Percentiles rank a stretch among this genome's conserved stretches.
Evolutionary conservation across 2,113 vertebrate species (phyloP).

Genomic region (Lepus americanus): DNA sequence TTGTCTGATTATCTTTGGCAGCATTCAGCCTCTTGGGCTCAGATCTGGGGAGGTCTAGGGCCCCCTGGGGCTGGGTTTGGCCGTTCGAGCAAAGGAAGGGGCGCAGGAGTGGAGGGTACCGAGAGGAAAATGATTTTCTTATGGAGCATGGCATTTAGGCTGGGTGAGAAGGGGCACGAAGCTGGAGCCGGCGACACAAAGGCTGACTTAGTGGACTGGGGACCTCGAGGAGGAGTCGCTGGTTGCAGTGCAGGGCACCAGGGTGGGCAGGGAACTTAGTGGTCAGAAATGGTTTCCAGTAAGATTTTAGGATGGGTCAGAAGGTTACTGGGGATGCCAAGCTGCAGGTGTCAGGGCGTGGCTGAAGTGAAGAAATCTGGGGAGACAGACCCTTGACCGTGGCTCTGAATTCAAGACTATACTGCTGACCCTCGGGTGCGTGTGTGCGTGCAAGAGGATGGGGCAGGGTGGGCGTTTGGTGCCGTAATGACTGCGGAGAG

Average conservation of each 20-base stretch:
- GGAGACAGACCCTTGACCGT: neutral
- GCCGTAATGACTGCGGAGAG: neutral
- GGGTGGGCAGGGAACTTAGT: neutral
- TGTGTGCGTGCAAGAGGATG: neutral
- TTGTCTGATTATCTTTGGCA: neutral
- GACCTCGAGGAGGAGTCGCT: neutral
- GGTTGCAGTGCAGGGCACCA: neutral
- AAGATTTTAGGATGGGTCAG: neutral
- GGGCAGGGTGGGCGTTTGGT: neutral
- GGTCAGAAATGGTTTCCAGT: neutral
- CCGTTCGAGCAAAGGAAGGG: neutral
- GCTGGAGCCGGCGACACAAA: neutral
- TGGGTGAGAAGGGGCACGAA: neutral
- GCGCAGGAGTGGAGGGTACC: neutral
- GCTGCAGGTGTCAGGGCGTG: neutral
- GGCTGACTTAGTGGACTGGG: neutral
- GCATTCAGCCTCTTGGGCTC: neutral
- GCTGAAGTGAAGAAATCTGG: neutral
- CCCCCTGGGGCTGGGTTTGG: no score
- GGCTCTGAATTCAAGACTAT: neutral
- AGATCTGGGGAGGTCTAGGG: neutral
- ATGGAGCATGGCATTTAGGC: neutral
- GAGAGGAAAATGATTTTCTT: neutral
- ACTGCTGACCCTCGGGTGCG: neutral
- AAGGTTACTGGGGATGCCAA: neutral